Evolutionary conservation across 2,797 vertebrate genomes (phyloP).

Genomic region (Chaetodon trifasciatus): DNA sequence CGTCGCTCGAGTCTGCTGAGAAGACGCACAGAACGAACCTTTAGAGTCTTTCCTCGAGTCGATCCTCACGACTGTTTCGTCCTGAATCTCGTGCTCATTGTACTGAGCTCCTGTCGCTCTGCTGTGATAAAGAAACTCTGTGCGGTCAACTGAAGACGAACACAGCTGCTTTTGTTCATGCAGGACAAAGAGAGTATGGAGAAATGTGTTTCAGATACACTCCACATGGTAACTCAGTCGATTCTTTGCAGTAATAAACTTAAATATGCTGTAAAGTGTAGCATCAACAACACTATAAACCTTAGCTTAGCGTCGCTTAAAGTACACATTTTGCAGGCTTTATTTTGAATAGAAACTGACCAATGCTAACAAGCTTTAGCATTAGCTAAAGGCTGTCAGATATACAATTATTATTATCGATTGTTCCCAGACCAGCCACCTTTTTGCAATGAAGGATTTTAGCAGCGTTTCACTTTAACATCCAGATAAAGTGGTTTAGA

Average conservation of each 20-base stretch:
- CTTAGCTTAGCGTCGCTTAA: no score
- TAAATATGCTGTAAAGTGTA: not conserved
- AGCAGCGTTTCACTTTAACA: no score
- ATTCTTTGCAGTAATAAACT: not conserved
- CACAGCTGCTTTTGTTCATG: slow-evolving; percentile 57
- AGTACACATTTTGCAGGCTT: not conserved
- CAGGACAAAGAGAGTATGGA: slow-evolving; percentile 20
- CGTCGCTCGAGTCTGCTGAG: not conserved
- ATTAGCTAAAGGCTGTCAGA: not conserved
- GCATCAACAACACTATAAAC: not conserved
- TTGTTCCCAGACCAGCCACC: no score
- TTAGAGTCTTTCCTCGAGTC: not conserved
- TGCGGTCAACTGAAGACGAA: slow-evolving; percentile 30
- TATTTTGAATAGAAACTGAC: not conserved
- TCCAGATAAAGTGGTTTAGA: no score
- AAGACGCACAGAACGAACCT: slow-evolving; percentile 13
- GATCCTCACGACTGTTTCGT: slow-evolving; percentile 17
- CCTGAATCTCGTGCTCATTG: slow-evolving; percentile 31
- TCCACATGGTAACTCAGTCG: not conserved
- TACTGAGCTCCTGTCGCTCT: slow-evolving; percentile 2
- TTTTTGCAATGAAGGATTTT: no score
- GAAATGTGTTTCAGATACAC: not conserved
- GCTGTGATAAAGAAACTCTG: slow-evolving; percentile 38
- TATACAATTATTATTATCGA: no score
- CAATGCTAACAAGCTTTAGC: not conserved